phyloP scores from a whole-genome alignment of 2,113 vertebrate species.

The Lanius ludovicianus region DNA sequence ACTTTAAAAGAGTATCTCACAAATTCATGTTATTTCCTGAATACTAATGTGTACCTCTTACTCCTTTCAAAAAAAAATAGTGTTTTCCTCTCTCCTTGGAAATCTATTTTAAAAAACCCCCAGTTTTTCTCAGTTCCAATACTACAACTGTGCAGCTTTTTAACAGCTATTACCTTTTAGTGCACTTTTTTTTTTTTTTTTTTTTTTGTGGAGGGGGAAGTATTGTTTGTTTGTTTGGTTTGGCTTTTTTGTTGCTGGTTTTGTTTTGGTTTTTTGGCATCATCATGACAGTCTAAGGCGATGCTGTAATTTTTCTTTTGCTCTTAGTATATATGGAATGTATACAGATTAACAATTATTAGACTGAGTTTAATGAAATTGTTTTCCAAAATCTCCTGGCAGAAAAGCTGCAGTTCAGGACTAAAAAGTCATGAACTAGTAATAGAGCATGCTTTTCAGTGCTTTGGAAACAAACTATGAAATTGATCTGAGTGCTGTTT shows the following conservation, averaged over 20 bases:
- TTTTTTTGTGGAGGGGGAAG: neutral
- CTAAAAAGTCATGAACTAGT: neutral
- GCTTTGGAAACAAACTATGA: neutral
- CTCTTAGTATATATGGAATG: neutral
- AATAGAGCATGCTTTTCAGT: neutral
- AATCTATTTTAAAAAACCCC: neutral
- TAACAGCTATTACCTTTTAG: neutral
- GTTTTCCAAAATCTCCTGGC: neutral
- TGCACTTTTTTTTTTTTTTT: neutral
- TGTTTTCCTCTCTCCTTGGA: neutral
- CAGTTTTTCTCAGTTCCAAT: neutral
- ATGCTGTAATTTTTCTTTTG: neutral
- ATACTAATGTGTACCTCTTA: neutral
- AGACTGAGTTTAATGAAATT: neutral
- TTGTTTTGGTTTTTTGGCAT: neutral
- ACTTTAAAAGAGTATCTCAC: neutral
- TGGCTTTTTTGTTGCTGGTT: neutral
- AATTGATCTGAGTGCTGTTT: slow-evolving; percentile 16
- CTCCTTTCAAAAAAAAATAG: neutral
- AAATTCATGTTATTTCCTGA: neutral
- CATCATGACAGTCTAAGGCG: neutral
- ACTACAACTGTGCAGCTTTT: neutral
- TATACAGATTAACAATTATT: neutral
- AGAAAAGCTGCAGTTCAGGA: neutral
- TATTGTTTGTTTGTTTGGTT: neutral